phyloP scores from a whole-genome alignment of 2,113 vertebrate genomes.

The Muntiacus muntjak region DNA sequence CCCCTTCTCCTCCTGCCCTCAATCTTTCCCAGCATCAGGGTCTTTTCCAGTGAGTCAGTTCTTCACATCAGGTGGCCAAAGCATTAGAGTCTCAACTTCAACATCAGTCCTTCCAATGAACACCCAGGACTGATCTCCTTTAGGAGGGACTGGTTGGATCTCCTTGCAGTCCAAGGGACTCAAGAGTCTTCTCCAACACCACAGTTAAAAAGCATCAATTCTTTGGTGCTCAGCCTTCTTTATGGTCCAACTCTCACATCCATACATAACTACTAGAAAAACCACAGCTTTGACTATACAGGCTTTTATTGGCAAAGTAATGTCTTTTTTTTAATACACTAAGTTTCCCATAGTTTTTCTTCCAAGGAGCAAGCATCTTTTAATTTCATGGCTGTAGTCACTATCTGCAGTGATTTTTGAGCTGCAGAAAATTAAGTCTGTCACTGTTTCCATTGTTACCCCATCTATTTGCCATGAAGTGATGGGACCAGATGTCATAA shows the following conservation, averaged over 20 bases:
- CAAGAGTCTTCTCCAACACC: not conserved
- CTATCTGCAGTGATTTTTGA: not conserved
- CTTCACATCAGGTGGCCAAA: not conserved
- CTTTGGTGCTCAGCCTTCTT: not conserved
- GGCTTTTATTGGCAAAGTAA: not conserved
- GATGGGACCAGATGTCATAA: not conserved
- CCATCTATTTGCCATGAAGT: not conserved
- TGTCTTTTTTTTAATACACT: not conserved
- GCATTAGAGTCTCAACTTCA: not conserved
- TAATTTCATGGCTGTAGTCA: not conserved
- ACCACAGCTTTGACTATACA: not conserved
- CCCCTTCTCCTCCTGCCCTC: not conserved
- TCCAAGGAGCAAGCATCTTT: not conserved
- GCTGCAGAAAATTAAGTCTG: accelerated
- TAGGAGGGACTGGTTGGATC: accelerated
- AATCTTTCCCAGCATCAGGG: not conserved
- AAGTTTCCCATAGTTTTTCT: not conserved
- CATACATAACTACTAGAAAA: not conserved
- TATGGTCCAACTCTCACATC: not conserved
- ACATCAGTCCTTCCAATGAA: not conserved
- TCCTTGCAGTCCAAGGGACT: not conserved
- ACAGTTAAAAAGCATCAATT: not conserved
- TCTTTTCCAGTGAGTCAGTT: not conserved
- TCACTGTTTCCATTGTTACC: not conserved
- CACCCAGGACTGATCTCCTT: not conserved